Evolutionary conservation across 2,113 vertebrate species (phyloP).

Genomic region (Cnemophilus loriae): DNA sequence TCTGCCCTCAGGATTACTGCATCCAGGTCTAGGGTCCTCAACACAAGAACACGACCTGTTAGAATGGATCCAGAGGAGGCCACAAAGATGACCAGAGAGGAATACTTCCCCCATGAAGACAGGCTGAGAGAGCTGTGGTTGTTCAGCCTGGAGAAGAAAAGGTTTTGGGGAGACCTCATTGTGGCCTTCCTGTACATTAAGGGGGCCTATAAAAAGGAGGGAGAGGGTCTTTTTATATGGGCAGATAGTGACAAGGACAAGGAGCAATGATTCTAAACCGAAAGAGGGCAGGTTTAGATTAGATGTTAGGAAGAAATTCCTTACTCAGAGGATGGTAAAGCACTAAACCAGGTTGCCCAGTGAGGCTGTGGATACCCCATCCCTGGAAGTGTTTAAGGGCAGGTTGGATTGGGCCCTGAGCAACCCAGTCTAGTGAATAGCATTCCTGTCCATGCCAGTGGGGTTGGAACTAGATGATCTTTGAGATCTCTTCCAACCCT

Average conservation of each 20-base stretch:
- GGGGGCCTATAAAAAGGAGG: background rate
- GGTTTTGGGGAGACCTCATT: background rate
- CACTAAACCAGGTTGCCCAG: background rate
- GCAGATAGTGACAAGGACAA: background rate
- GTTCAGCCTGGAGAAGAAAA: background rate
- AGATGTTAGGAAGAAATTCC: background rate
- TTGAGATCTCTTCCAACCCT: background rate
- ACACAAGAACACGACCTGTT: background rate
- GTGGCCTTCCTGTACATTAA: background rate
- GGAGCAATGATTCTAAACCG: background rate
- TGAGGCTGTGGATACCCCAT: background rate
- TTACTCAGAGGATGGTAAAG: background rate
- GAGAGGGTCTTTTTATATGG: background rate
- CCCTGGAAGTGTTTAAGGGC: background rate
- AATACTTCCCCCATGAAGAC: background rate
- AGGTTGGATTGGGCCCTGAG: background rate
- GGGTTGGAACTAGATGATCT: background rate
- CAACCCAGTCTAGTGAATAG: background rate
- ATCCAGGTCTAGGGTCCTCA: background rate
- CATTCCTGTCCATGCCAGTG: background rate
- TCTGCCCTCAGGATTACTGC: background rate
- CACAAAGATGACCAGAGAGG: background rate
- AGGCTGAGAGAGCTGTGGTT: background rate
- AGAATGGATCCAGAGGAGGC: background rate
- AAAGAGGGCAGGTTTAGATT: background rate